phyloP scores from a whole-genome alignment of 2,113 vertebrate species.

The Vombatus ursinus region DNA sequence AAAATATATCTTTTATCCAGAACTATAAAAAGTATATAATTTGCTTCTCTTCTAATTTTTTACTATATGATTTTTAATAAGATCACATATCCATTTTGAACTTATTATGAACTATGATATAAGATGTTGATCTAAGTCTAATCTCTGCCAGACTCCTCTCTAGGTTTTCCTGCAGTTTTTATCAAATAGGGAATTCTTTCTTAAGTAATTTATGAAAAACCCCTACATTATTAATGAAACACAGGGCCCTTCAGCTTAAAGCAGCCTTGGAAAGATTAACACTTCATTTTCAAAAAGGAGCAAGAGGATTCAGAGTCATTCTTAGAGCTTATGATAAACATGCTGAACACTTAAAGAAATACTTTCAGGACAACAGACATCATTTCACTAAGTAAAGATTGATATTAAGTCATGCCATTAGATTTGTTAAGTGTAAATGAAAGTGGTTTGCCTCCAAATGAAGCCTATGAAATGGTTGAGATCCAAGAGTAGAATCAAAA shows the following conservation, averaged over 20 bases:
- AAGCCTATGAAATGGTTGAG: not conserved
- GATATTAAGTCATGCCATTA: not conserved
- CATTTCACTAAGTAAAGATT: not conserved
- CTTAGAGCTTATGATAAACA: not conserved
- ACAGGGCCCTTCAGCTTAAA: not conserved
- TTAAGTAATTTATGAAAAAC: not conserved
- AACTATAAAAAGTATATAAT: not conserved
- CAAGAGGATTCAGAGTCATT: not conserved
- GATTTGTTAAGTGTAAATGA: not conserved
- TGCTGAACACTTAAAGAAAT: not conserved
- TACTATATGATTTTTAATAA: not conserved
- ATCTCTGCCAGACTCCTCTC: not conserved
- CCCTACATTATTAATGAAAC: not conserved
- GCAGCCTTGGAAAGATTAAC: not conserved
- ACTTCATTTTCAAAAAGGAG: not conserved
- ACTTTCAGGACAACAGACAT: not conserved
- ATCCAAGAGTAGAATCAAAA: not conserved
- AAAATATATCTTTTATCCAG: not conserved
- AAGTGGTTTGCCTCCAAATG: not conserved
- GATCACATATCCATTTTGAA: not conserved
- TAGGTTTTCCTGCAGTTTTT: not conserved
- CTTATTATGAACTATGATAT: not conserved
- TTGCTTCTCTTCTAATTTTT: not conserved
- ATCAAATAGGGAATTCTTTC: not conserved
- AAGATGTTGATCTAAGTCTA: not conserved